These are phyloP conservation scores for Drosophila algonquin DNA, from an alignment of 2,888 invertebrate species.

Conservation along the genomic window DNA sequence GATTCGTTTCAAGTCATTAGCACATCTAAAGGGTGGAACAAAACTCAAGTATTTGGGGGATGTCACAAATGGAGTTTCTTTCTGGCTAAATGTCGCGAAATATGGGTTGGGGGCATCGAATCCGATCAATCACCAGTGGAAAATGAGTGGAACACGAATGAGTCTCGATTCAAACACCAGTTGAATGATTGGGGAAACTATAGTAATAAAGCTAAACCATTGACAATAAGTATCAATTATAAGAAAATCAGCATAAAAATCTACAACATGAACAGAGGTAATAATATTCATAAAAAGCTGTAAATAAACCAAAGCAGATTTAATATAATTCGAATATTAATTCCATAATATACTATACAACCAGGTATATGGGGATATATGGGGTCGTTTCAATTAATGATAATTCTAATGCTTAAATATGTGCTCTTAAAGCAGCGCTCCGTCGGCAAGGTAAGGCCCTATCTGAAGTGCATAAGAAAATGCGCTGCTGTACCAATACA, in stretches of 20 bases:
- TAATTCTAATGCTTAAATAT: not conserved
- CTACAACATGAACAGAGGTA: conserved; percentile 16
- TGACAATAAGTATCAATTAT: not conserved
- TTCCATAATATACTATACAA: not conserved
- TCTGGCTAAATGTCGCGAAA: conserved; percentile 22
- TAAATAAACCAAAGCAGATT: not conserved
- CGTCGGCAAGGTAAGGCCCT: no score
- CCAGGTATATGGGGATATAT: not conserved
- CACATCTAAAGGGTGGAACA: conserved; percentile 51
- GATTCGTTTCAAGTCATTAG: conserved; percentile 50
- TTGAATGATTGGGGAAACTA: conserved; percentile 9
- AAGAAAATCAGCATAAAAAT: conserved; percentile 7
- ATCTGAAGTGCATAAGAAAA: no score
- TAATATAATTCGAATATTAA: not conserved
- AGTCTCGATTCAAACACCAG: not conserved
- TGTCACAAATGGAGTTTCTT: conserved; percentile 18
- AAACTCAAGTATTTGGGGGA: not conserved
- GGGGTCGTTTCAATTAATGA: not conserved
- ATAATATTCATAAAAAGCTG: not conserved
- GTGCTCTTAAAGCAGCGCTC: not conserved
- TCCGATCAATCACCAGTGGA: not conserved
- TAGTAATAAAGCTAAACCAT: conserved; percentile 5
- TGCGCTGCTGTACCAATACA: no score
- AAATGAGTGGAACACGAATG: not conserved
- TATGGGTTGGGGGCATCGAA: not conserved